Base-by-base conservation (phyloP, 1,140 invertebrate species). In the Coenobita brevimanus region DNA sequence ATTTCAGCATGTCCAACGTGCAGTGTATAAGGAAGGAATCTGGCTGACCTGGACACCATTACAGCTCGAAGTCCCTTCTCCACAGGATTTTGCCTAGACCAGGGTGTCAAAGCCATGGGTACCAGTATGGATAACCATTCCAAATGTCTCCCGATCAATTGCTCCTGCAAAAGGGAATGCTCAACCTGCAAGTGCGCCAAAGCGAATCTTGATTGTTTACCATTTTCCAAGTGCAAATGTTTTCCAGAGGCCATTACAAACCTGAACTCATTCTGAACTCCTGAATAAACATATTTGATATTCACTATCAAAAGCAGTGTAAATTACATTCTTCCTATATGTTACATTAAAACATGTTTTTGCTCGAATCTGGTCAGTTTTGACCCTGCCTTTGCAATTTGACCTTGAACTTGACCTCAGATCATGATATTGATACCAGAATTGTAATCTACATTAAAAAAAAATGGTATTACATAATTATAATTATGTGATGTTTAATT, bases 1-100 rank as follows among this genome's bases (percentile, higher is more conserved):
- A 36, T 41, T 43, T 76, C 38, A 76, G 73, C 73, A 76, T 41
- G 73, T 41, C 64, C 64, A 27, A 67, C 64, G 64, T 67, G 64
- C 64, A n/a, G 64, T 67, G 8, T 67, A 17, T 6, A 13, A 67
- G 64, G 64, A 13, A 17, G 64, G 64, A 67, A 67, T 67, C 13
- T n/a, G 64, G 64, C 27, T 13, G 6, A 76, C 73, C 17, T 43
- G 73, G 41, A 10, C 41, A n/a, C 73, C 41, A 30, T 43, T n/a
- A n/a, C n/a, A n/a, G n/a, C n/a, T n/a, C n/a, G n/a, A n/a, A n/a
- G n/a, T n/a, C n/a, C n/a, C n/a, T 17, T 76, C 73, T 43, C 30
- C 73, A 38, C 4, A 76, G 3, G 36, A 41, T n/a, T 76, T 76
- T 76, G 73, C 36, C 41, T 76, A 41, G 36, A 43, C 73, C n/a